Base-by-base conservation (phyloP, 2,888 invertebrate genomes). In the Chrysolina americana region DNA sequence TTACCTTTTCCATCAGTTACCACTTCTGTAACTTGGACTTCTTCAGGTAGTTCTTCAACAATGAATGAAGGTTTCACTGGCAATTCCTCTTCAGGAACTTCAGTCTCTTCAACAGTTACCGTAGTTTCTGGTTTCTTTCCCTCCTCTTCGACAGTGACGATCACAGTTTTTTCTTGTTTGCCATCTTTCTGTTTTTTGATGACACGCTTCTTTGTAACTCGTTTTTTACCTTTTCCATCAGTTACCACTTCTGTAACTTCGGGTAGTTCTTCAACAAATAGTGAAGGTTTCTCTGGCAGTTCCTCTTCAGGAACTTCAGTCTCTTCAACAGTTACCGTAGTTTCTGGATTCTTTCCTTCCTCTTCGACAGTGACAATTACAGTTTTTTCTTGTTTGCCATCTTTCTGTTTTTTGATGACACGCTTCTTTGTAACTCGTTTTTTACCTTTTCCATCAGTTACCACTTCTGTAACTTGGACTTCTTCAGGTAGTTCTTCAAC, bases 171-270 rank as follows among this genome's bases (percentile, higher is more conserved):
- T 85, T 86, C 77, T 84, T 88, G 73, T 82, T 86, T 65, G 79
- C 84, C n/a, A 84, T 86, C 77, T 87, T 85, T 70, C 81, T 79
- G 79, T 56, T 88, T 89, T 74, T 88, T 89, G 1, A 89, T 86
- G 65, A 88, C 79, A 13, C 73, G 36, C 82, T 77, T 89, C 41
- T 73, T 81, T 21, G 56, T 66, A 8, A 78, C 62, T 56, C 73
- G 72, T 53, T 76, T 79, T 48, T 77, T 79, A 8, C 6, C 6
- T 36, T 36, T 36, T 36, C 36, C 36, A 8, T 36, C 36, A 6
- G 6, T 36, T 6, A 36, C 36, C 36, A 36, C 36, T 36, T 36
- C 36, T 3, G 36, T 36, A 8, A 36, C 86, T 82, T 78, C 76
- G 66, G 79, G 78, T 86, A 86, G 68, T 87, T 84, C 85, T 75